Evolutionary conservation across 2,113 vertebrate species (phyloP), one percentile per base, ranked within the genome.

Genomic region (Entomyzon cyanotis): DNA sequence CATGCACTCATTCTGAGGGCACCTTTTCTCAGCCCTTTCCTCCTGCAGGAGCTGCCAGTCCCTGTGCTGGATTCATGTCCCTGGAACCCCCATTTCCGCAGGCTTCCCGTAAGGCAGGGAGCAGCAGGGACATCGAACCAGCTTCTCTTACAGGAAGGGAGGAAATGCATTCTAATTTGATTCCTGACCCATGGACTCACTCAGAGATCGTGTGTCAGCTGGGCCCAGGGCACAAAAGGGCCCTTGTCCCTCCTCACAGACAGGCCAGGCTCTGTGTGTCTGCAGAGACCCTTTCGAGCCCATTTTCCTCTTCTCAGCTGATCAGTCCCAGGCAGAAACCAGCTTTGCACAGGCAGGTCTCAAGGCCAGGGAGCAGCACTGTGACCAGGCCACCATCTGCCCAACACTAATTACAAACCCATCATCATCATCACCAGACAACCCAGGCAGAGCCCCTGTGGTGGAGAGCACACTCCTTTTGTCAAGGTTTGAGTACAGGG

Each of bases 221-320:
- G 55, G 56, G 79, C 24, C 75, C 5, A 70, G 94, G 94, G 71
- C 49, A 96, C 90, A 96, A 90, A 95, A 87, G 88, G 68, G 52
- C 71, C 68, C 73, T 95, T 96, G 94, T 95, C 68, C 69, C 64
- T 93, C 60, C 56, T 47, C 41, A 27, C 42, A 88, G 91, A 13
- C 84, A 69, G 74, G 56, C 91, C 77, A 46, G 82, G n/a, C 75
- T 85, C 30, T 76, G n/a, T 28, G 44, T 70, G 76, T 30, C 87
- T 82, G 86, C 93, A 75, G 69, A 75, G 77, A 78, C 80, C 65
- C 73, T 82, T 84, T 87, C 11, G 2, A 78, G 80, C 31, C 65
- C 47, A 3, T 49, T 89, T 77, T 49, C 44, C 58, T 74, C 4
- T 0, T 77, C 69, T 56, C 63, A 28, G 10, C 28, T 33, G 6